Evolutionary conservation across 2,113 vertebrate species (phyloP), one percentile per base, ranked within the genome.

Genomic region (Machaerirhynchus nigripectus): DNA sequence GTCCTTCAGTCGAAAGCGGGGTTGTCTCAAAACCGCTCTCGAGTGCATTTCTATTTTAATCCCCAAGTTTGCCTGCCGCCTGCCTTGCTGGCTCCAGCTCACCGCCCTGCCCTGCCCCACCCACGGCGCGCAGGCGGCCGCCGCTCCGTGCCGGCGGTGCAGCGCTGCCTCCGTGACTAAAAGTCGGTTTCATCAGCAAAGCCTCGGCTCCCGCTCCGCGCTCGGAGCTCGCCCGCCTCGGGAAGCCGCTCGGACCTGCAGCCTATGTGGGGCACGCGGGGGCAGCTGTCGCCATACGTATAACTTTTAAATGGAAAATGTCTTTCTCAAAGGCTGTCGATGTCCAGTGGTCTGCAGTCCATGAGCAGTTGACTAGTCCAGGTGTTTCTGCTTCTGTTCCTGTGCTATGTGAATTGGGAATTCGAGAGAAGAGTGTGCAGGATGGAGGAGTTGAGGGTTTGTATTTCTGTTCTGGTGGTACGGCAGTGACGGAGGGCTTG

Each of bases 321-420:
- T 88, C 95, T 96, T 79, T 97, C 97, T 97, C 97, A 96, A 97
- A 96, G 96, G 95, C 96, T 97, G 93, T 37, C 96, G 92, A 96
- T 96, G 94, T 95, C 96, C 97, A 97, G 86, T 89, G 82, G 89
- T 97, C 95, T 91, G 92, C 96, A 95, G 93, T 91, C 68, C 74
- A 35, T 95, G 95, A 97, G 93, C 90, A 79, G 75, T 95, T 96
- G 95, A 92, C 94, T 96, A 95, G 97, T 94, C 95, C 96, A 95
- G 95, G 96, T 97, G 96, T 95, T 96, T 96, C 93, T 92, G 93
- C 97, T 97, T 92, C 95, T 92, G 92, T 96, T 96, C 89, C 90
- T 81, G 91, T 95, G 94, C 93, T 93, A 97, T 92, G 90, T 95
- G 96, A 97, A 96, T 93, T 81, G 96, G 92, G 96, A 95, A 15